Evolutionary conservation across 2,113 vertebrate species (phyloP).

Genomic region (Piliocolobus tephrosceles): DNA sequence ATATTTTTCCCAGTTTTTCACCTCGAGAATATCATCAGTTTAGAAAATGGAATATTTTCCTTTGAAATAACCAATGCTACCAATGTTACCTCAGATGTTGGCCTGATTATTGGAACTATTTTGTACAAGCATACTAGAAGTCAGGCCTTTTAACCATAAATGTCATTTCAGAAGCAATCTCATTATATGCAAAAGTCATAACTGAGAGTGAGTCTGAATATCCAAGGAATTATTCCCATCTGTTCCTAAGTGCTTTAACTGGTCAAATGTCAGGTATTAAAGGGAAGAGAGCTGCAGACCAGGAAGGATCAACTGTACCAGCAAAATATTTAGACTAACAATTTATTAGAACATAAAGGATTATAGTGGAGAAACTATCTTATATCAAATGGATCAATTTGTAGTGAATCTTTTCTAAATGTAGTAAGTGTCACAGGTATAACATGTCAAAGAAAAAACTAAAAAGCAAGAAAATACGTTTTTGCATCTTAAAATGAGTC

Average conservation of each 20-base stretch:
- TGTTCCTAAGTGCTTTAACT: background rate
- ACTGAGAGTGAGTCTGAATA: background rate
- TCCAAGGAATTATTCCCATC: background rate
- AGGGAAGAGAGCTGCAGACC: background rate
- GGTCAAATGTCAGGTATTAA: conserved; percentile 53
- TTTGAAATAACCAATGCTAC: background rate
- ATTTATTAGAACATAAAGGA: background rate
- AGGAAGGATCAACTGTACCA: rapidly evolving
- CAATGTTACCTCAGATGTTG: background rate
- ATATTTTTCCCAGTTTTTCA: background rate
- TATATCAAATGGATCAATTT: conserved; percentile 9
- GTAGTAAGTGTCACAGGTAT: background rate
- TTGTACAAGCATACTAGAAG: background rate
- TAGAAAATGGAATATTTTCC: background rate
- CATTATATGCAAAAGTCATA: conserved; percentile 2
- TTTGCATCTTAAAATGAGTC: conserved; percentile 15
- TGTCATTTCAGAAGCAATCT: background rate
- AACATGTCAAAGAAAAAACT: background rate
- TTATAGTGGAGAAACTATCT: background rate
- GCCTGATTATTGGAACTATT: background rate
- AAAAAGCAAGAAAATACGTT: background rate
- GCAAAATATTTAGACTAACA: background rate
- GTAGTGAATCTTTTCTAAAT: background rate
- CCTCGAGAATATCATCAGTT: background rate
- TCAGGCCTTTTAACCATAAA: background rate